A percentile compares a stretch with the other conserved stretches of the same genome.
These are phyloP conservation scores for Hyposoter dolosus DNA, from an alignment of 2,888 invertebrate genomes.

Conservation along the genomic window DNA sequence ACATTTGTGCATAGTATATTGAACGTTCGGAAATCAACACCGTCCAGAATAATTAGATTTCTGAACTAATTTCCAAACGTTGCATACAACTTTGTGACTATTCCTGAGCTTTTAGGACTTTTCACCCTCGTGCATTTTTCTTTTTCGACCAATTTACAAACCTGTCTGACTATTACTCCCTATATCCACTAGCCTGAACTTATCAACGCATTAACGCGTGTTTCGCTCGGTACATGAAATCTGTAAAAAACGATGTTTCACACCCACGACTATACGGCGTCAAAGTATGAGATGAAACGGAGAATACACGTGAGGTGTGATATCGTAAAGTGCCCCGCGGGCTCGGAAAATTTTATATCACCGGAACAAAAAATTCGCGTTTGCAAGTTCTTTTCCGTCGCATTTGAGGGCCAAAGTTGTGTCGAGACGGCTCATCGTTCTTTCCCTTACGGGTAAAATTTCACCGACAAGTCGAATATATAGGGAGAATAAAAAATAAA, in stretches of 20 bases:
- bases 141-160: neutral
- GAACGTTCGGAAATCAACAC: neutral
- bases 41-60: neutral
- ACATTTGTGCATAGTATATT: neutral
- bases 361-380: constrained; percentile 59
- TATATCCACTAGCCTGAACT: neutral
- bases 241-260: constrained; percentile 26
- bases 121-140: neutral
- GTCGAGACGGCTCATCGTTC: constrained; percentile 14
- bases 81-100: neutral
- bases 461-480: constrained; percentile 37
- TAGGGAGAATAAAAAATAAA: constrained; percentile 16
- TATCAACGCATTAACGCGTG: neutral
- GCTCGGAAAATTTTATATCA: constrained; percentile 48
- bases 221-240: neutral
- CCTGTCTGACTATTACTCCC: constrained; percentile 21
- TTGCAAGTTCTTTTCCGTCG: constrained; percentile 35
- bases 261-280: constrained; percentile 33
- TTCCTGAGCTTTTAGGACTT: neutral
- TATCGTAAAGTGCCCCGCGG: constrained; percentile 7
- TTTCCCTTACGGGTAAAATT: constrained; percentile 43
- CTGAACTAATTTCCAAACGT: neutral
- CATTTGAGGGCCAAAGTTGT: constrained; percentile 35
- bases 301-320: constrained; percentile 2
- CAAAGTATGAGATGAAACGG: neutral